phyloP scores from a whole-genome alignment of 2,888 invertebrate genomes.

The Meghimatium bilineatum region DNA sequence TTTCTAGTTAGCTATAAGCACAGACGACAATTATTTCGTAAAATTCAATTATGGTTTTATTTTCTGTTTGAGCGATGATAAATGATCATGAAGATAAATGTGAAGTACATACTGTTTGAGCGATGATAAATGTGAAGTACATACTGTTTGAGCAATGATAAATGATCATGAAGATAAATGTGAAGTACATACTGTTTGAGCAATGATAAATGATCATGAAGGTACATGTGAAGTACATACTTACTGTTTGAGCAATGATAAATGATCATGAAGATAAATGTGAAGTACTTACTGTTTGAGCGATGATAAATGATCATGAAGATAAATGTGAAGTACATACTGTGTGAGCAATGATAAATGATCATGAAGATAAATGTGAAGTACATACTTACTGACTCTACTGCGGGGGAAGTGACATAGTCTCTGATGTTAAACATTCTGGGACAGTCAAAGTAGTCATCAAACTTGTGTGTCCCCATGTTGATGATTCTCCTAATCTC shows the following conservation, averaged over 20 bases:
- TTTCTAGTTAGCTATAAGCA: too few species aligned
- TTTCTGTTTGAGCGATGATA: too few species aligned
- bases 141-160: background rate
- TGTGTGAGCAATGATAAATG: background rate
- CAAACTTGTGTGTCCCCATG: background rate
- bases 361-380: background rate
- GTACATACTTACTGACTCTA: background rate
- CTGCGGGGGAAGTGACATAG: background rate
- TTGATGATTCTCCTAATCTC: background rate
- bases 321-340: too few species aligned
- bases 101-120: too few species aligned
- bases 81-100: too few species aligned
- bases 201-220: too few species aligned
- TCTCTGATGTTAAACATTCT: background rate
- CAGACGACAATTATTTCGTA: too few species aligned
- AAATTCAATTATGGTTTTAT: too few species aligned
- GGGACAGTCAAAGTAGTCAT: background rate
- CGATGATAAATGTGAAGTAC: background rate
- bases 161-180: background rate
- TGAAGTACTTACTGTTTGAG: too few species aligned
- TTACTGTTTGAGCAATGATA: too few species aligned
- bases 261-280: too few species aligned
- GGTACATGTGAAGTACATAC: too few species aligned
- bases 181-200: background rate
- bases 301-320: background rate